Percentiles rank a stretch among this genome's conserved stretches.
Conservation (phyloP, 2,888 invertebrate species). For the Nomada flava region DNA sequence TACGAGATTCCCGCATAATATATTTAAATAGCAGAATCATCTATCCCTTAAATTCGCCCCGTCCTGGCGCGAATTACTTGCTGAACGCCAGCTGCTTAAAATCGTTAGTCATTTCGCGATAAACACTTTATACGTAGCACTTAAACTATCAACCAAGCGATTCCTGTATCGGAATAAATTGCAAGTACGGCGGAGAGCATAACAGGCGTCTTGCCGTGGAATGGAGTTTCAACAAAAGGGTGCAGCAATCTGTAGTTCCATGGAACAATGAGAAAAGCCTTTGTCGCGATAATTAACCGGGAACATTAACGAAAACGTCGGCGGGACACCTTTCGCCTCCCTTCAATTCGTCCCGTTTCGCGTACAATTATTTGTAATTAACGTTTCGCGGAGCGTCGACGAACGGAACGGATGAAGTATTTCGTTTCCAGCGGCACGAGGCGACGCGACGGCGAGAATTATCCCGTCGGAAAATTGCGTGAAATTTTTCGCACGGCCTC, state of each 20-base stretch:
- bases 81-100: background rate
- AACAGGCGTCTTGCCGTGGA: background rate
- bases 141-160: background rate
- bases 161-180: background rate
- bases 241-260: background rate
- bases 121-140: background rate
- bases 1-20: no score
- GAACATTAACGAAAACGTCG: conserved; percentile 4
- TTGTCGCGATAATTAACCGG: conserved; percentile 10
- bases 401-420: background rate
- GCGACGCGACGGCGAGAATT: conserved; percentile 25
- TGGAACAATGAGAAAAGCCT: background rate
- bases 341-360: background rate
- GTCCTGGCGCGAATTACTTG: background rate
- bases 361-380: conserved; percentile 38
- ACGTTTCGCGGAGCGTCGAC: background rate
- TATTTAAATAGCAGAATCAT: no score
- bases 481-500: conserved; percentile 25
- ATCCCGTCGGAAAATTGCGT: conserved; percentile 35
- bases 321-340: background rate
- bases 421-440: background rate
- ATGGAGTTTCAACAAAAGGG: background rate
- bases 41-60: no score
- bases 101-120: background rate
- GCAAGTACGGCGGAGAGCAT: background rate